Conservation (phyloP, 2,797 vertebrate genomes). For the Cygnus olor region DNA sequence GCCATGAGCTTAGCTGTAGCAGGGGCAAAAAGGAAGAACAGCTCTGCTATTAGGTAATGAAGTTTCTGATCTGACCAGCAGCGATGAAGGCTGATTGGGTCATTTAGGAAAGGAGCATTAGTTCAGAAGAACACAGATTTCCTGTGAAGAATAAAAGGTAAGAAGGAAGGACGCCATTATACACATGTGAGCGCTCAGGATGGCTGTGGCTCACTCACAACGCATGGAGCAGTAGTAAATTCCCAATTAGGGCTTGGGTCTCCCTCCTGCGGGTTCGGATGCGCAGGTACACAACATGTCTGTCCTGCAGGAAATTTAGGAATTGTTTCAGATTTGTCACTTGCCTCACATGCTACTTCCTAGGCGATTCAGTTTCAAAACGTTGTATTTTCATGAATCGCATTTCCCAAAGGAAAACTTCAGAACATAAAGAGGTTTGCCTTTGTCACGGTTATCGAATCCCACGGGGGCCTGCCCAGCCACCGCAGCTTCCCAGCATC, state of each 20-base stretch:
- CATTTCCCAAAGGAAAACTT: background rate
- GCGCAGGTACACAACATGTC: fast-evolving
- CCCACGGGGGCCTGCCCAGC: background rate
- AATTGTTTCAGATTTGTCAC: background rate
- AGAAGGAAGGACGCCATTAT: background rate
- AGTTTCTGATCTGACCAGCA: slow-evolving; percentile 29
- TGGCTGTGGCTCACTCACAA: background rate
- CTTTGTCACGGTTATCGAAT: background rate
- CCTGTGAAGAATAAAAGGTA: background rate
- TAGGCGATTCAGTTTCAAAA: background rate
- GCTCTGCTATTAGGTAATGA: slow-evolving; percentile 42
- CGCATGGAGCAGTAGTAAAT: background rate
- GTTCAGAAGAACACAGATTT: background rate
- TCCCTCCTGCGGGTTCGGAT: fast-evolving
- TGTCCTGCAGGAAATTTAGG: background rate
- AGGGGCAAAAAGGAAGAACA: slow-evolving; percentile 16
- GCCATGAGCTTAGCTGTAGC: slow-evolving; percentile 2
- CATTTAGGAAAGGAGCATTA: background rate
- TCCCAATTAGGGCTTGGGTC: background rate
- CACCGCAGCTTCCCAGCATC: background rate
- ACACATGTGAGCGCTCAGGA: background rate
- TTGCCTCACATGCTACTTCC: background rate
- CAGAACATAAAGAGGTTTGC: background rate
- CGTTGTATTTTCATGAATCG: fast-evolving
- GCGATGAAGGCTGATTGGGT: slow-evolving; percentile 7